Evolutionary conservation across 92 coral and sea anemone genomes (phyloP).

Genomic region (Montipora capitata): DNA sequence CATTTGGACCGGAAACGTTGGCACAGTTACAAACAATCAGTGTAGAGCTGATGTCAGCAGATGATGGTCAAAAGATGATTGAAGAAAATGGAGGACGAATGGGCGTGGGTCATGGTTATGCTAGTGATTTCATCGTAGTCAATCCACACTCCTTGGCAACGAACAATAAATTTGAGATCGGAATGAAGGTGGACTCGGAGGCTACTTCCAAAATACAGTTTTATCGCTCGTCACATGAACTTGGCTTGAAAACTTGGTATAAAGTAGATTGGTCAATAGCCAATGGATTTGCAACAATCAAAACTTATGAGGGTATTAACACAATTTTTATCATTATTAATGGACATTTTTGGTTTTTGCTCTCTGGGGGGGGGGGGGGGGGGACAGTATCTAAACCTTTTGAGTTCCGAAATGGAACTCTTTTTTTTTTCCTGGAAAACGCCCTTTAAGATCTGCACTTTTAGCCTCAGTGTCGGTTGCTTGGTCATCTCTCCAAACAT

Average conservation of each 20-base stretch:
- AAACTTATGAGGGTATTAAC: constrained; percentile 80
- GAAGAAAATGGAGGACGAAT: constrained; percentile 86
- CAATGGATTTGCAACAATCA: constrained; percentile 76
- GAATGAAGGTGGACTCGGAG: constrained; percentile 80
- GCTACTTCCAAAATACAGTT: constrained; percentile 82
- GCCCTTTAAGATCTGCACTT: too few species aligned
- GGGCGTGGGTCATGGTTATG: constrained; percentile 94
- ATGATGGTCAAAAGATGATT: constrained; percentile 86
- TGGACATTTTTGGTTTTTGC: not conserved
- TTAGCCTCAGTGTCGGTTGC: too few species aligned
- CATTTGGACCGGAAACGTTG: constrained; percentile 80
- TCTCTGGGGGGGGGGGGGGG: too few species aligned
- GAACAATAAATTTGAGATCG: constrained; percentile 75
- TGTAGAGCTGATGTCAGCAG: constrained; percentile 83
- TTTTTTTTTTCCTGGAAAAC: too few species aligned
- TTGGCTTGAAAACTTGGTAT: constrained; percentile 85
- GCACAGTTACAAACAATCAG: constrained; percentile 73
- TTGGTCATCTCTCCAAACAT: too few species aligned
- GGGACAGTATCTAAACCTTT: too few species aligned
- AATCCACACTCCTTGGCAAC: constrained; percentile 88
- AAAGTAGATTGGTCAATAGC: constrained; percentile 78
- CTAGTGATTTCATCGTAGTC: constrained; percentile 88
- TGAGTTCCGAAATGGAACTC: too few species aligned
- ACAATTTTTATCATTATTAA: too few species aligned
- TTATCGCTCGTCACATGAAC: constrained; percentile 80